phyloP scores from a whole-genome alignment of 2,888 invertebrate species.

The Nebria salina region DNA sequence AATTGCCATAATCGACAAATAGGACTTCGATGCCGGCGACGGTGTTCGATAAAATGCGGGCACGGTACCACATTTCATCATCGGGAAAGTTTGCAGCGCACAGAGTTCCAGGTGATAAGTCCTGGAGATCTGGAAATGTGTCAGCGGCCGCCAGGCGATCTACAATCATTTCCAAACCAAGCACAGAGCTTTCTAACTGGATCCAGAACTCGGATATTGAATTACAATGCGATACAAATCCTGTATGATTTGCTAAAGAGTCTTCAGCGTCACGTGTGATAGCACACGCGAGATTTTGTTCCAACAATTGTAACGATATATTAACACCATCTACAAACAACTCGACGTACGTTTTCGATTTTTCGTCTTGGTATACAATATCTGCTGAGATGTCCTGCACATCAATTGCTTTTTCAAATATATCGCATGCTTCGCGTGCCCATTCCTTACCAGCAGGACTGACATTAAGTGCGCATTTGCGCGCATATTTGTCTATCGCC shows the following conservation, averaged over 20 bases:
- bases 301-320: constrained; percentile 70
- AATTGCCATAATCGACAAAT: constrained; percentile 78
- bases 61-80: constrained; percentile 75
- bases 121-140: constrained; percentile 65
- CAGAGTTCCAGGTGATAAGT: constrained; percentile 67
- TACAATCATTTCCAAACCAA: constrained; percentile 70
- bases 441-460: constrained; percentile 75
- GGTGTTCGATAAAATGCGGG: constrained; percentile 67
- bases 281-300: constrained; percentile 68
- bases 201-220: constrained; percentile 79
- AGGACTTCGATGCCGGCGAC: constrained; percentile 69
- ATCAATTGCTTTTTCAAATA: constrained; percentile 63
- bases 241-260: constrained; percentile 67
- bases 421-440: constrained; percentile 68
- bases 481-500: constrained; percentile 67
- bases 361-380: constrained; percentile 66
- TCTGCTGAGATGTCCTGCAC: constrained; percentile 52
- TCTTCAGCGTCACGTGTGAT: constrained; percentile 60
- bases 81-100: constrained; percentile 75
- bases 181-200: constrained; percentile 71
- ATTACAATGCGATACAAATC: constrained; percentile 74
- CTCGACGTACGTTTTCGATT: constrained; percentile 71
- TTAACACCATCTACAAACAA: constrained; percentile 70
- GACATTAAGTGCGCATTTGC: constrained; percentile 75
- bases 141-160: constrained; percentile 67